Evolutionary conservation across 2,888 invertebrate species (phyloP).

Genomic region (Drosophila vallismaia): DNA sequence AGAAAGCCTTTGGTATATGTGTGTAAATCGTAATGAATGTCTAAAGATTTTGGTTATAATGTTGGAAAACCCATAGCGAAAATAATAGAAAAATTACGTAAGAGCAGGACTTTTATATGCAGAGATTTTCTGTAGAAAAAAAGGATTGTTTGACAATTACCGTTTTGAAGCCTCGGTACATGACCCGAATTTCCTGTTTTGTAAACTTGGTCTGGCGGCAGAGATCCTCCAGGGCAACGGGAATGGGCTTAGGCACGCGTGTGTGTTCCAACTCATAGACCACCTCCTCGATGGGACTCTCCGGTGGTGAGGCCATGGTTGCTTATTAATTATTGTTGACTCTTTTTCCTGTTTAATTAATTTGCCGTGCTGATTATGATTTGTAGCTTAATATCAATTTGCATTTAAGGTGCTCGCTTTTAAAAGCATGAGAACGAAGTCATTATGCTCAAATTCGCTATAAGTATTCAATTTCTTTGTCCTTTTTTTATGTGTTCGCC

Average conservation of each 20-base stretch:
- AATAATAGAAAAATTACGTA: not conserved
- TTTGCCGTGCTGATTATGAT: constrained; percentile 36
- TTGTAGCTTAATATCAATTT: constrained; percentile 46
- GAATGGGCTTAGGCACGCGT: constrained; percentile 90
- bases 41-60: constrained; percentile 7
- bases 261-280: constrained; percentile 93
- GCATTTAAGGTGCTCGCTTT: constrained; percentile 35
- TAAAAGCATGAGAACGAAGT: constrained; percentile 17
- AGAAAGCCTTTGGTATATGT: not conserved
- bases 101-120: not conserved
- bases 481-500: constrained; percentile 17
- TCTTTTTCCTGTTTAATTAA: constrained; percentile 23
- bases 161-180: constrained; percentile 97
- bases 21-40: not conserved
- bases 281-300: constrained; percentile 93
- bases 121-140: not conserved
- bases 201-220: constrained; percentile 97
- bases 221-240: constrained; percentile 94
- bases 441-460: constrained; percentile 42
- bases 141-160: constrained; percentile 59
- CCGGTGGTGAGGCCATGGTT: constrained; percentile 92
- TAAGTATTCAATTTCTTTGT: constrained; percentile 39
- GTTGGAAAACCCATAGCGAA: not conserved
- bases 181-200: constrained; percentile 96
- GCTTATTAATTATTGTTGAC: constrained; percentile 38